These are phyloP conservation scores for Holothuria glaberrima DNA, from an alignment of 35 echinoderm and acorn worm genomes.

Conservation along the genomic window DNA sequence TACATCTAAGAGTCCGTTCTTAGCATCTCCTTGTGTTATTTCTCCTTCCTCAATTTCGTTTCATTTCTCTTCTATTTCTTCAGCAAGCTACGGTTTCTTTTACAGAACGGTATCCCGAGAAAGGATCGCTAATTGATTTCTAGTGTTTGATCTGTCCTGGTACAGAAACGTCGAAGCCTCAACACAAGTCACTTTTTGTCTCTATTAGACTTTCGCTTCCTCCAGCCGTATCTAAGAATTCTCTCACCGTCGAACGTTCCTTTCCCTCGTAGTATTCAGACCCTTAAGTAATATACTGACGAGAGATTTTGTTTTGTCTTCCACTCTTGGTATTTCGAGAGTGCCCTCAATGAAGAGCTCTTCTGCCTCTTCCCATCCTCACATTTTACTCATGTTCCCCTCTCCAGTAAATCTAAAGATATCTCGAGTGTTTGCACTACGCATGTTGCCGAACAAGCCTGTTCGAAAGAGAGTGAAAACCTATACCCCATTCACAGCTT, in stretches of 20 bases:
- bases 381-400: conserved; percentile 39
- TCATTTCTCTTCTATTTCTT: too few relatives aligned
- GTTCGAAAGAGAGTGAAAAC: conserved; percentile 11
- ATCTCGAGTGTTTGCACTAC: conserved; percentile 48
- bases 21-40: too few relatives aligned
- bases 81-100: too few relatives aligned
- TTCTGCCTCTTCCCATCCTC: conserved; percentile 30
- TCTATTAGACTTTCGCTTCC: too few relatives aligned
- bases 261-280: too few relatives aligned
- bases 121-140: conserved; percentile 30
- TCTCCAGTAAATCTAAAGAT: conserved; percentile 32
- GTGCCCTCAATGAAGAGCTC: background rate
- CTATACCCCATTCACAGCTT: background rate
- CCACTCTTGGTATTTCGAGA: conserved; percentile 14
- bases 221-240: too few relatives aligned
- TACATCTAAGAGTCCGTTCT: too few relatives aligned
- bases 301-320: conserved; percentile 3
- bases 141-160: conserved; percentile 38
- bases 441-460: conserved; percentile 41
- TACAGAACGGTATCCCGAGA: background rate
- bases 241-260: too few relatives aligned
- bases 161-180: too few relatives aligned
- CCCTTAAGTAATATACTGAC: too few relatives aligned
- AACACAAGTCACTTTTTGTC: too few relatives aligned
- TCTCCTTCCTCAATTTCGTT: too few relatives aligned